Evolutionary conservation across 2,888 invertebrate genomes (phyloP), one percentile per base, ranked within the genome.

Genomic region (Euplagia quadripunctaria): DNA sequence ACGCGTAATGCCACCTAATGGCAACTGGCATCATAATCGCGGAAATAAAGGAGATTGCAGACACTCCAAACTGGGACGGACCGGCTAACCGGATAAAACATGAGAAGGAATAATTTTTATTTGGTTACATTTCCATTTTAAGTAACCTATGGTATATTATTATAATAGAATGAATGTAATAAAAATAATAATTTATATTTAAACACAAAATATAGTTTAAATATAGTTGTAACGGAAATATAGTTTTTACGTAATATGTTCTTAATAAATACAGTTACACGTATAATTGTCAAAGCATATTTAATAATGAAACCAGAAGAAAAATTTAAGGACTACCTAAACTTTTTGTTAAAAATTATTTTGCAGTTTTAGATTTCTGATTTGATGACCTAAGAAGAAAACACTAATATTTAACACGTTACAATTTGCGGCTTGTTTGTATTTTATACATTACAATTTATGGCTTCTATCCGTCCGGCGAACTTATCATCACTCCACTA

Each of bases 21-120:
- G 84, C 76, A 80, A 82, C 83, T 71, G 74, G 79, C 84, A 86
- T 86, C 85, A 87, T 88, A 87, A 86, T 86, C 88, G 80, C 76
- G 75, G 74, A 78, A 70, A 79, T 76, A 71, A 72, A 51, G 78
- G 46, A 70, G 55, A 64, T 43, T 76, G 63, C 52, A 70, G 69
- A 81, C 68, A 74, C 49, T 31, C 72, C 75, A 72, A 67, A 75
- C 72, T 75, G 58, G 55, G 51, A 66, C 31, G 20, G 6, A 14
- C 55, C 72, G 73, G 55, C 42, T 12, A 9, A 16, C 6, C 17
- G 42, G 31, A 46, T 12, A 42, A 12, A 4, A 64, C 46, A 64
- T 20, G 4, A n/a, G 42, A 68, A 6, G 1, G 6, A 68, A 7
- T 8, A 46, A 46, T 46, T 8, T 46, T 8, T 46, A 46, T 46